A percentile compares a stretch with the other conserved stretches of the same genome.
Conservation (phyloP, 2,113 vertebrate species). For the Pelodiscus sinensis region DNA sequence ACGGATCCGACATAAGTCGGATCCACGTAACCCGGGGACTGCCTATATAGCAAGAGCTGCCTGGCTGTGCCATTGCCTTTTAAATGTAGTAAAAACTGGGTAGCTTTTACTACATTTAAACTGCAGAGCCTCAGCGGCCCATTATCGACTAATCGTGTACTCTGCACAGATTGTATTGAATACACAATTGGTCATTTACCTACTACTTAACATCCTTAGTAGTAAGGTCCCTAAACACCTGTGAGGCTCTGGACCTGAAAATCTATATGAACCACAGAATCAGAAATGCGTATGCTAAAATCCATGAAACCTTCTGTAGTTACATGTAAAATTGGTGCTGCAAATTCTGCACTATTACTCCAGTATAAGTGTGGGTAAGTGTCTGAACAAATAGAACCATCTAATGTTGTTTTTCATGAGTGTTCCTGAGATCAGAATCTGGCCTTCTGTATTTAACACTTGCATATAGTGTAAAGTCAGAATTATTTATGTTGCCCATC, state of each 20-base stretch:
- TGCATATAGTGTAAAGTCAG: not conserved
- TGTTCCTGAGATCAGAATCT: not conserved
- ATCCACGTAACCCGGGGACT: too few relatives aligned
- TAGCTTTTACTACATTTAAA: too few relatives aligned
- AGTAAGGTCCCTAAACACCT: not conserved
- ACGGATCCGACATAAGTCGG: too few relatives aligned
- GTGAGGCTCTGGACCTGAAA: not conserved
- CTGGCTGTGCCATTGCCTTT: too few relatives aligned
- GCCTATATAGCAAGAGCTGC: too few relatives aligned
- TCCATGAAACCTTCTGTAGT: not conserved
- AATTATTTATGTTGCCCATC: not conserved
- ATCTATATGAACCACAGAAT: not conserved
- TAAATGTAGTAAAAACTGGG: too few relatives aligned
- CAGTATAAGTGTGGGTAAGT: not conserved
- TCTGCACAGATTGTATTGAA: too few relatives aligned
- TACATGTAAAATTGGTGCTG: not conserved
- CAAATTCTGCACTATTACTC: not conserved
- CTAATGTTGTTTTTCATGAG: not conserved
- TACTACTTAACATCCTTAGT: too few relatives aligned
- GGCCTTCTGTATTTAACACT: not conserved
- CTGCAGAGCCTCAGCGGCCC: too few relatives aligned
- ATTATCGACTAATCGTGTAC: too few relatives aligned
- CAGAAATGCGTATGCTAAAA: not conserved
- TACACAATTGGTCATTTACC: too few relatives aligned
- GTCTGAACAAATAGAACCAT: not conserved